These are phyloP conservation scores for Sciurus vulgaris DNA, from an alignment of 2,797 vertebrate species.

Conservation along the genomic window DNA sequence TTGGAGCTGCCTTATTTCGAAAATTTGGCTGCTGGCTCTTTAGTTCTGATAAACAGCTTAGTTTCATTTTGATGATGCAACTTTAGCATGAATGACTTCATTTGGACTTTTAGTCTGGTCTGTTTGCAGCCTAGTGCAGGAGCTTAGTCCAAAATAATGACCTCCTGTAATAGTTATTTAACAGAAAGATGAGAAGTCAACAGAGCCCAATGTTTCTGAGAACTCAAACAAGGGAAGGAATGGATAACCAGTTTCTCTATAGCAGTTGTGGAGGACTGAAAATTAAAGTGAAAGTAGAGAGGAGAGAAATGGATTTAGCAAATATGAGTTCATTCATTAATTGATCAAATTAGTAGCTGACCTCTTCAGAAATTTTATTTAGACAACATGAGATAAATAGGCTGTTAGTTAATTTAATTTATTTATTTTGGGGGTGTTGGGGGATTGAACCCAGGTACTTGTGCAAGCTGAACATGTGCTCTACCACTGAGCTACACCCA, in stretches of 20 bases:
- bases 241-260: background rate
- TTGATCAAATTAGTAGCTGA: background rate
- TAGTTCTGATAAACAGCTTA: no score
- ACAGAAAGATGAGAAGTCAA: background rate
- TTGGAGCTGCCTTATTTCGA: no score
- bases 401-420: no score
- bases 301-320: background rate
- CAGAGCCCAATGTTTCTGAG: background rate
- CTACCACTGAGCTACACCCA: no score
- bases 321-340: background rate
- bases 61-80: background rate
- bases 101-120: background rate
- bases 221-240: background rate
- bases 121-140: background rate
- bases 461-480: background rate
- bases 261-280: background rate
- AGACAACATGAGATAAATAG: constrained; percentile 1
- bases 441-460: background rate
- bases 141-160: background rate
- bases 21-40: no score
- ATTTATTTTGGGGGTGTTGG: no score
- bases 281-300: background rate
- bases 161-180: background rate
- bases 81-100: background rate
- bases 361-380: background rate